phyloP scores from a whole-genome alignment of 2,113 vertebrate genomes.

The Piaya cayana region DNA sequence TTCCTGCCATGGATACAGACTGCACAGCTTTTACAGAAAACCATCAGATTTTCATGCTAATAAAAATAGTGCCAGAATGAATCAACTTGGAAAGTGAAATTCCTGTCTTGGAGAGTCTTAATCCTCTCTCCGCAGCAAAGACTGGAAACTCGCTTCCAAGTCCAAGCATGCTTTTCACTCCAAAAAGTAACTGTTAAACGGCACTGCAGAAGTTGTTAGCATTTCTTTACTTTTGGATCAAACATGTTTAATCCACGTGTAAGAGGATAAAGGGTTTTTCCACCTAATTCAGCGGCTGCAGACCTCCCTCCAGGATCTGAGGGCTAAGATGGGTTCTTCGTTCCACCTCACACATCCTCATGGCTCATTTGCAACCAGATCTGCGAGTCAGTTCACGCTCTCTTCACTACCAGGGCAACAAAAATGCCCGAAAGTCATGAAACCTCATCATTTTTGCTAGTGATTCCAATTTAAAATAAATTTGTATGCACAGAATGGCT shows the following conservation, averaged over 20 bases:
- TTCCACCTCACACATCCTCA: not conserved
- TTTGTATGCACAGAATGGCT: not conserved
- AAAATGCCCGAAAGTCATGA: not conserved
- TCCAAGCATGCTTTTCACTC: not conserved
- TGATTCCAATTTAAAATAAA: not conserved
- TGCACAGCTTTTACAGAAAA: not conserved
- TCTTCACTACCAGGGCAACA: not conserved
- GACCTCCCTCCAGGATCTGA: not conserved
- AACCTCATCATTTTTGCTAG: not conserved
- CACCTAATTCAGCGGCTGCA: not conserved
- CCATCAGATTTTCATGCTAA: fast-evolving
- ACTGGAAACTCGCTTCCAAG: not conserved
- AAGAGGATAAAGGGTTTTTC: not conserved
- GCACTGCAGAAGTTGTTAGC: not conserved
- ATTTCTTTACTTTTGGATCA: not conserved
- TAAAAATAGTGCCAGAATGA: not conserved
- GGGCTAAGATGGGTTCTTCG: fast-evolving
- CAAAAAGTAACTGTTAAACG: not conserved
- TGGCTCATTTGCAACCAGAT: not conserved
- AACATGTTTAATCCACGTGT: not conserved
- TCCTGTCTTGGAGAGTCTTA: not conserved
- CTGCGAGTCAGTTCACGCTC: not conserved
- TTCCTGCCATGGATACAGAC: not conserved
- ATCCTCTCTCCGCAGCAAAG: not conserved
- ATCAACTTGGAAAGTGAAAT: not conserved